A percentile compares a stretch with the other conserved stretches of the same genome.
Conservation (phyloP, 2,888 invertebrate genomes). For the Trichogramma evanescens region DNA sequence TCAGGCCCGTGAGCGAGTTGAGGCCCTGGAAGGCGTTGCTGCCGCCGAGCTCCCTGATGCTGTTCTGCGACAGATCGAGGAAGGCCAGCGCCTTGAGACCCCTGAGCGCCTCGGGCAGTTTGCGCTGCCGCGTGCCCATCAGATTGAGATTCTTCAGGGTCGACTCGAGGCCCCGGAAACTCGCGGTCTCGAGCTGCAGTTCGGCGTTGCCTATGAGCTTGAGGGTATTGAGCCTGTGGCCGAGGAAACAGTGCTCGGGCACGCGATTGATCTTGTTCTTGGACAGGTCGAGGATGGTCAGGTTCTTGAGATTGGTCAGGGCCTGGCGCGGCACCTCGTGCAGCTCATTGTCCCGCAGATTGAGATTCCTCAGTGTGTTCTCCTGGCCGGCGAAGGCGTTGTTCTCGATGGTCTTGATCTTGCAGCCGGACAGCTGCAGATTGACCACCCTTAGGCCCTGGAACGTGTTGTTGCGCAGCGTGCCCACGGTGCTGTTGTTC, state of each 20-base stretch:
- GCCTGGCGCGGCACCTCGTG: constrained; percentile 70
- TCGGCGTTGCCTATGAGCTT: constrained; percentile 80
- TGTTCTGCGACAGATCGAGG: constrained; percentile 82
- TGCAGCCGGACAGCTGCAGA: constrained; percentile 78
- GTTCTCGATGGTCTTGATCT: constrained; percentile 62
- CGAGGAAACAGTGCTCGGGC: constrained; percentile 68
- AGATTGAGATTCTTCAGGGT: constrained; percentile 82
- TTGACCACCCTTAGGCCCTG: constrained; percentile 68
- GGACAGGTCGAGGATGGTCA: constrained; percentile 77
- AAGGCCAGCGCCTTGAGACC: constrained; percentile 76
- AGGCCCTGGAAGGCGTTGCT: constrained; percentile 69
- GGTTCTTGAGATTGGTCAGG: constrained; percentile 59
- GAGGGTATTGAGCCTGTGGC: constrained; percentile 70
- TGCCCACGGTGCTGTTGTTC: constrained; percentile 75
- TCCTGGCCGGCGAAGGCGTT: constrained; percentile 81
- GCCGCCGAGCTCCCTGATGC: constrained; percentile 73
- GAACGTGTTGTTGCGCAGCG: constrained; percentile 63
- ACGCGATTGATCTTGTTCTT: constrained; percentile 69
- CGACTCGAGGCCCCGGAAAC: constrained; percentile 72
- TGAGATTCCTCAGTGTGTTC: constrained; percentile 69
- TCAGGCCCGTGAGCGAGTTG: constrained; percentile 76
- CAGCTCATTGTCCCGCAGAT: constrained; percentile 77
- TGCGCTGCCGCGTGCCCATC: constrained; percentile 76
- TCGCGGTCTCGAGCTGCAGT: constrained; percentile 62
- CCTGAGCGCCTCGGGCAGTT: constrained; percentile 70